Percentiles rank a stretch among this genome's conserved stretches.
Evolutionary conservation across 2,113 vertebrate species (phyloP).

Genomic region (Caranx melampygus): DNA sequence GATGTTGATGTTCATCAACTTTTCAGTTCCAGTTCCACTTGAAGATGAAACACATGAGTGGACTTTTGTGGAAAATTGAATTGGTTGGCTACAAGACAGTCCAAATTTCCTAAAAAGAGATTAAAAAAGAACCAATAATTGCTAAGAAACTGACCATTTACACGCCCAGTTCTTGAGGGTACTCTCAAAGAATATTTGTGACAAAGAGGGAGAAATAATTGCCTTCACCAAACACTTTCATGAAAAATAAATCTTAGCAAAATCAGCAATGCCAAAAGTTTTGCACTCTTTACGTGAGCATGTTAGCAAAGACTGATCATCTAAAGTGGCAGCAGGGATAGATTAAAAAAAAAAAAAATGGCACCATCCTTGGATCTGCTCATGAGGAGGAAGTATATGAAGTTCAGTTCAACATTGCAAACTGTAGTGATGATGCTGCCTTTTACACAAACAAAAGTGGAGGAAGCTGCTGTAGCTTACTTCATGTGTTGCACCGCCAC

Average conservation of each 20-base stretch:
- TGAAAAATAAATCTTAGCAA: not conserved
- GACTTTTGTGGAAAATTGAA: not conserved
- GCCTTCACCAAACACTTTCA: not conserved
- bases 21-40: not conserved
- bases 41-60: not conserved
- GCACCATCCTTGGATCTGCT: not conserved
- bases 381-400: not conserved
- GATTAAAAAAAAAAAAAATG: not conserved
- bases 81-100: not conserved
- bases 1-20: not conserved
- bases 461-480: not conserved
- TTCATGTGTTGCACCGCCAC: not conserved
- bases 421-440: not conserved
- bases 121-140: not conserved
- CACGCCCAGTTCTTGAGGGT: not conserved
- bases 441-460: conserved; percentile 2
- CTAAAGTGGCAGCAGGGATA: not conserved
- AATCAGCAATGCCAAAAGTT: not conserved
- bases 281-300: not conserved
- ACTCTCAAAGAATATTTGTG: not conserved
- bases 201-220: not conserved
- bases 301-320: not conserved
- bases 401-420: not conserved
- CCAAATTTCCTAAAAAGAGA: not conserved
- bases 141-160: not conserved